Evolutionary conservation across 2,113 vertebrate genomes (phyloP), one percentile per base, ranked within the genome.

Genomic region (Podarcis cretensis): DNA sequence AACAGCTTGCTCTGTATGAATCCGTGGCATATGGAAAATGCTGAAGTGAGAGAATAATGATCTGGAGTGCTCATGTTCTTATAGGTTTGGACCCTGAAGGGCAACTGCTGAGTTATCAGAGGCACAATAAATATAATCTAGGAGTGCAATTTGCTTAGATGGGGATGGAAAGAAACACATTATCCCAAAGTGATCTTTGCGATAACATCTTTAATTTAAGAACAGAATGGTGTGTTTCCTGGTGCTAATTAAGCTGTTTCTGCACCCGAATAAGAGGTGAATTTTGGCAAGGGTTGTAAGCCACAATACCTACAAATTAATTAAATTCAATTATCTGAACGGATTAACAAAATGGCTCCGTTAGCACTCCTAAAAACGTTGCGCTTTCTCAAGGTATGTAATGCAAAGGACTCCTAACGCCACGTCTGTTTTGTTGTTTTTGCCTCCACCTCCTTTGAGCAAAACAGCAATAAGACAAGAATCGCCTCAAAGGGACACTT

Each of bases 251-350:
- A 93, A 91, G 87, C 84, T 81, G 71, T 75, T 32, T 54, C 37
- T 16, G 83, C 91, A 90, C 93, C 90, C 93, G 90, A 86, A 78
- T 23, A 86, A 91, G 84, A 92, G 85, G 91, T 88, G 86, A 92
- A 93, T 88, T 89, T 48, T 95, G 93, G 91, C 93, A 93, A 16
- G 0, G 0, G 66, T 25, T 59, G 76, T 93, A 93, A 95, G 93
- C 94, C 93, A 90, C 90, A 91, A 57, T 83, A 90, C 81, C 92
- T 94, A 90, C 90, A 92, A 90, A 89, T 68, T 81, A 94, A 93
- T 95, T 94, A 91, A 93, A 85, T 88, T 80, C 91, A 89, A 89
- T 85, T 96, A 88, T 92, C 94, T 90, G n/a, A 6, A 59, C 82
- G 88, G 90, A 92, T 92, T 91, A 94, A 88, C 69, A 92, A 83